phyloP scores from a whole-genome alignment of 2,888 invertebrate species.

The Caradrina kadenii region DNA sequence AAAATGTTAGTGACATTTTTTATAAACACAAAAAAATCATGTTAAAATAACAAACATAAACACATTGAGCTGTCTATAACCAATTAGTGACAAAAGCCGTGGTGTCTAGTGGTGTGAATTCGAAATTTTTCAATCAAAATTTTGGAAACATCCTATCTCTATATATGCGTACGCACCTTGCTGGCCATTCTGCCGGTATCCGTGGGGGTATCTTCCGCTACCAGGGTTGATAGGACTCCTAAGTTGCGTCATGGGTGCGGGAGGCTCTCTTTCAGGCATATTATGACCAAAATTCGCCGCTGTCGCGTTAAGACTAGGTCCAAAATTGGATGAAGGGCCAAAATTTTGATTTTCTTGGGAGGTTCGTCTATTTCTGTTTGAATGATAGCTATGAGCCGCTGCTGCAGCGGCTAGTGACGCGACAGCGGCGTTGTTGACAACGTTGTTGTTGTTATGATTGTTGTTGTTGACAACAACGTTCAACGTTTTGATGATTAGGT shows the following conservation, averaged over 20 bases:
- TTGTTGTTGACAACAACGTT: constrained; percentile 90
- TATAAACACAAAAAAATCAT: constrained; percentile 68
- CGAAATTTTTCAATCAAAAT: constrained; percentile 59
- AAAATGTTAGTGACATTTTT: constrained; percentile 81
- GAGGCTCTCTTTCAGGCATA: constrained; percentile 83
- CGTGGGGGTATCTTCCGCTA: constrained; percentile 86
- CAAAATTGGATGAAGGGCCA: constrained; percentile 81
- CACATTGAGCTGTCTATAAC: constrained; percentile 86
- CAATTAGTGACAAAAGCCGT: constrained; percentile 87
- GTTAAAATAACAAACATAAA: constrained; percentile 72
- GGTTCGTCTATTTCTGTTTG: constrained; percentile 85
- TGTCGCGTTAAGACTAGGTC: constrained; percentile 86
- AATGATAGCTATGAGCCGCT: constrained; percentile 87
- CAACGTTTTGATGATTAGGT: constrained; percentile 88
- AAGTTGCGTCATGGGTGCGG: constrained; percentile 88
- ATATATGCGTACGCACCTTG: constrained; percentile 87
- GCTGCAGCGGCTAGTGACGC: constrained; percentile 88
- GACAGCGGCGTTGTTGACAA: constrained; percentile 88
- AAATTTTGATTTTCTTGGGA: constrained; percentile 87
- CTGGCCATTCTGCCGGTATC: constrained; percentile 86
- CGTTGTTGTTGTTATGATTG: constrained; percentile 89
- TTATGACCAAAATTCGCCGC: constrained; percentile 83
- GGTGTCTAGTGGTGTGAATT: constrained; percentile 84
- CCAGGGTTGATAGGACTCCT: constrained; percentile 85
- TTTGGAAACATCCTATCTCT: constrained; percentile 82